These are phyloP conservation scores for Progne subis DNA, from an alignment of 2,113 vertebrate species.

Conservation along the genomic window DNA sequence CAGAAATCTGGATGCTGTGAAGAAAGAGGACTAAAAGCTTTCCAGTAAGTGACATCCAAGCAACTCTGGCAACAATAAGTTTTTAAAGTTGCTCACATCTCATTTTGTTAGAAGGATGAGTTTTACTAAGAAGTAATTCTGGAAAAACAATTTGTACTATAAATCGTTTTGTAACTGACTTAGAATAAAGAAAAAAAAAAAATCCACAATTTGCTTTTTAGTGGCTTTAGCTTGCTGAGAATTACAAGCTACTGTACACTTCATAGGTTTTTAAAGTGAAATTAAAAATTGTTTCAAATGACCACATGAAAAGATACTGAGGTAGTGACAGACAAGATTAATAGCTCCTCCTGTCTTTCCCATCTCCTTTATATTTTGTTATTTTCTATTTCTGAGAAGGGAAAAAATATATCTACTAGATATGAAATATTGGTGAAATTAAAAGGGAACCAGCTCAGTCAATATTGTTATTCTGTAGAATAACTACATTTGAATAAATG, in stretches of 20 bases:
- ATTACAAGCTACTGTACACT: background rate
- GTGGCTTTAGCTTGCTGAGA: background rate
- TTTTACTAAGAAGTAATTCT: background rate
- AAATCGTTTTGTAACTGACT: background rate
- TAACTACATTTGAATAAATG: background rate
- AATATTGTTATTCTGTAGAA: background rate
- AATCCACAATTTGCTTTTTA: background rate
- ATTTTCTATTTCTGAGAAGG: background rate
- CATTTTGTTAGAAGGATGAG: background rate
- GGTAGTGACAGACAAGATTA: background rate
- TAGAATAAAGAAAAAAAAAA: background rate
- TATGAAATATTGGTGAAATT: background rate
- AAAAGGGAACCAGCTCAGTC: background rate
- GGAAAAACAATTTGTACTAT: background rate
- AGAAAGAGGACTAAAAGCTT: background rate
- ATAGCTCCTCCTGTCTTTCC: background rate
- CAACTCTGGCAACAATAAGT: background rate
- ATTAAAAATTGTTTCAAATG: background rate
- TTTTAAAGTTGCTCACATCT: background rate
- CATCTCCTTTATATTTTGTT: background rate
- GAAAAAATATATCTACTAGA: background rate
- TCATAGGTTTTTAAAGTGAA: background rate
- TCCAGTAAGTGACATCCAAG: background rate
- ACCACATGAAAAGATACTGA: background rate
- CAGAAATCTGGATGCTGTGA: background rate